A percentile compares a stretch with the other conserved stretches of the same genome.
These are phyloP conservation scores for Anguilla rostrata DNA, from an alignment of 2,113 vertebrate genomes.

Conservation along the genomic window DNA sequence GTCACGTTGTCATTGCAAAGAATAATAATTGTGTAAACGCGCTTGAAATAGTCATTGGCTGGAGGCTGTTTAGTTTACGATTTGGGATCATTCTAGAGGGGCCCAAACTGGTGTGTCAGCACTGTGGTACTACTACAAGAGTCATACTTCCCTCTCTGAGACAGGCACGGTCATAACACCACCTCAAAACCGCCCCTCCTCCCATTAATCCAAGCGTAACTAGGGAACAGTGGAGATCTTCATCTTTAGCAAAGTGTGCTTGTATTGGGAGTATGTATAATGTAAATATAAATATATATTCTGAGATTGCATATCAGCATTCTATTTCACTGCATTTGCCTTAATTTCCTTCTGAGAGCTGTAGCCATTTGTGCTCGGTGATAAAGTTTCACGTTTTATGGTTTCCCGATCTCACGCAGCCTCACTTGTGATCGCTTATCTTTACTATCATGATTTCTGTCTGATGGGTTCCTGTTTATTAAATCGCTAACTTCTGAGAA, in stretches of 20 bases:
- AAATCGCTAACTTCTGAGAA: not conserved
- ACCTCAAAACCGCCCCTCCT: not conserved
- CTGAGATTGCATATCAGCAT: not conserved
- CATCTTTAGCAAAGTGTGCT: not conserved
- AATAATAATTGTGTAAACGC: not conserved
- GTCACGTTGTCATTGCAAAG: slow-evolving; percentile 43
- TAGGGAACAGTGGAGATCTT: not conserved
- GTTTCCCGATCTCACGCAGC: not conserved
- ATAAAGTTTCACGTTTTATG: slow-evolving; percentile 2
- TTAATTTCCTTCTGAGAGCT: not conserved
- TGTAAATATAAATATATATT: not conserved
- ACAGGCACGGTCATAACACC: not conserved
- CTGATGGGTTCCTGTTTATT: not conserved
- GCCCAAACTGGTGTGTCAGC: not conserved
- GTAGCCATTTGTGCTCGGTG: not conserved
- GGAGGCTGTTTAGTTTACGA: not conserved
- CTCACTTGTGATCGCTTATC: not conserved
- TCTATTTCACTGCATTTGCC: not conserved
- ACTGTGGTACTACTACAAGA: not conserved
- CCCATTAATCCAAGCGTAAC: not conserved
- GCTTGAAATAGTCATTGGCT: slow-evolving; percentile 1
- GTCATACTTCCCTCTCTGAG: not conserved
- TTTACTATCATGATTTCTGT: not conserved
- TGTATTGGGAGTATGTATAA: not conserved
- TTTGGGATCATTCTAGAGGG: not conserved